Conservation (phyloP, 2,797 vertebrate genomes). For the Lates japonicus region DNA sequence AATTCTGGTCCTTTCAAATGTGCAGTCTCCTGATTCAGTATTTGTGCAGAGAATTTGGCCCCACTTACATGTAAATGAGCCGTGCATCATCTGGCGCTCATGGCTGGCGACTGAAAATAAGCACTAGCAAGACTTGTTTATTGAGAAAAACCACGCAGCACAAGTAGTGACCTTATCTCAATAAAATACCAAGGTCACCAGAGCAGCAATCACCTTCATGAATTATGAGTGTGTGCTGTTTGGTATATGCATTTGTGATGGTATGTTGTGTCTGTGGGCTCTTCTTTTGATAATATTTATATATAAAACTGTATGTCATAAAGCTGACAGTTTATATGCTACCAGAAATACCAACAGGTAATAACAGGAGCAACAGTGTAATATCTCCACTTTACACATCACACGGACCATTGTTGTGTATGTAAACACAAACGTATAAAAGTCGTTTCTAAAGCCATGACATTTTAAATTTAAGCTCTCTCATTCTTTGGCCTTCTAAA, state of each 20-base stretch:
- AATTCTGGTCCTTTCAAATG: slow-evolving; percentile 3
- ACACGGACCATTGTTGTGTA: slow-evolving; percentile 3
- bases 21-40: background rate
- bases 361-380: background rate
- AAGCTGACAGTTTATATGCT: slow-evolving; percentile 15
- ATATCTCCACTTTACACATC: slow-evolving; percentile 32
- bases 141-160: background rate
- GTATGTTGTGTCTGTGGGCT: slow-evolving; percentile 2
- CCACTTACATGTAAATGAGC: slow-evolving; percentile 55
- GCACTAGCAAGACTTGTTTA: slow-evolving; percentile 9
- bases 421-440: background rate
- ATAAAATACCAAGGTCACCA: slow-evolving; percentile 65
- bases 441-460: background rate
- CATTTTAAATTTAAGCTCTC: background rate
- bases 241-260: slow-evolving; percentile 10
- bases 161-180: slow-evolving; percentile 29
- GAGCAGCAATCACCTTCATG: slow-evolving; percentile 28
- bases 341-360: slow-evolving; percentile 52
- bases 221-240: background rate
- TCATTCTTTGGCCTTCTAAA: background rate
- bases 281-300: background rate
- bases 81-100: slow-evolving; percentile 27
- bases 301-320: slow-evolving; percentile 3
- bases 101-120: slow-evolving; percentile 19
- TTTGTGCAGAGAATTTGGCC: slow-evolving; percentile 44